Conservation (phyloP, 2,888 invertebrate species). For the Cryptocephalus primarius region DNA sequence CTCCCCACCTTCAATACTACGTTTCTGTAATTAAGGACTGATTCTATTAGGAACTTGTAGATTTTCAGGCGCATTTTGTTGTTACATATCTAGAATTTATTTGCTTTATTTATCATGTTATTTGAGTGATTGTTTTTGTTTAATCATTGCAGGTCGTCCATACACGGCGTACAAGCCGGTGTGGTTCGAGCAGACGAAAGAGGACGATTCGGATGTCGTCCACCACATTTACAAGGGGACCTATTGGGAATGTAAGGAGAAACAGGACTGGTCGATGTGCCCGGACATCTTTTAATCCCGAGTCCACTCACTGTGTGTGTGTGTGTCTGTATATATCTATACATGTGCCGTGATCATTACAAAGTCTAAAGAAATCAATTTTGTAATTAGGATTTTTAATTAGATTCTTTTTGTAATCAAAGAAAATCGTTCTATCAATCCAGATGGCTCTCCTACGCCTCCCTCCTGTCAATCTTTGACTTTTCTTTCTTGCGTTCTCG, state of each 20-base stretch:
- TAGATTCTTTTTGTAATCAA: not conserved
- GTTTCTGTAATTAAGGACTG: no score
- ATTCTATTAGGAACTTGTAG: no score
- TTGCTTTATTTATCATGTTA: no score
- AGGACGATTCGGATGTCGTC: constrained; percentile 56
- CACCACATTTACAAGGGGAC: constrained; percentile 81
- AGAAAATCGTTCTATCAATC: no score
- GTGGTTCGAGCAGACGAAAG: constrained; percentile 84
- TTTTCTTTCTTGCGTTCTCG: not conserved
- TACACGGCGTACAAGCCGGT: constrained; percentile 66
- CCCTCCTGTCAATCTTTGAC: no score
- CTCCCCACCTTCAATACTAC: no score
- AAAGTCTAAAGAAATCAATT: no score
- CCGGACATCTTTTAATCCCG: constrained; percentile 72
- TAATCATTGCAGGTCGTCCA: constrained; percentile 38
- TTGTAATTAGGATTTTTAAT: not conserved
- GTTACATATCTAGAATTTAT: no score
- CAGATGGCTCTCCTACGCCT: no score
- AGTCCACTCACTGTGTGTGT: constrained; percentile 3
- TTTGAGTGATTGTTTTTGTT: no score
- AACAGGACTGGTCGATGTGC: constrained; percentile 80
- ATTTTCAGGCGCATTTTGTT: no score
- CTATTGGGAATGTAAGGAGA: constrained; percentile 89
- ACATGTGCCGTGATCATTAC: constrained; percentile 5
- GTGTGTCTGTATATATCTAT: no score